These are phyloP conservation scores for Leptura quadrifasciata DNA, from an alignment of 2,888 invertebrate species.

Conservation along the genomic window DNA sequence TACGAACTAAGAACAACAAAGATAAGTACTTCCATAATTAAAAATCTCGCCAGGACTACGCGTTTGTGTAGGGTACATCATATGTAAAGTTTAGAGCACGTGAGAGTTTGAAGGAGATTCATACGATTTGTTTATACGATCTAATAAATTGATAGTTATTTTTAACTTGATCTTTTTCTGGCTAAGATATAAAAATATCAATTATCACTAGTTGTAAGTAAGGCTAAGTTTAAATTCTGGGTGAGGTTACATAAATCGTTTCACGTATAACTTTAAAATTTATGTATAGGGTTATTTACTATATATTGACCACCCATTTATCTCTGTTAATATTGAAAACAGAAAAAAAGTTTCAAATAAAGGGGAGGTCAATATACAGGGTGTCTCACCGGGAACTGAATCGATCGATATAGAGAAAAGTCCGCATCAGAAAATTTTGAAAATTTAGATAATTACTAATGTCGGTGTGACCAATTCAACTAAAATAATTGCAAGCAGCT, in stretches of 20 bases:
- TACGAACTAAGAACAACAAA: too few species aligned
- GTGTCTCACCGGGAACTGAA: too few species aligned
- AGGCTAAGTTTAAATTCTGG: neutral
- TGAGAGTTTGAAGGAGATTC: slow-evolving; percentile 6
- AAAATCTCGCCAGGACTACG: neutral
- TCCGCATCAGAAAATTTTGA: too few species aligned
- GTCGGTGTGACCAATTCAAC: too few species aligned
- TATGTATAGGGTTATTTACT: too few species aligned
- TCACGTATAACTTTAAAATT: neutral
- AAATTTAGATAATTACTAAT: too few species aligned
- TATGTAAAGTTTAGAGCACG: slow-evolving; percentile 6
- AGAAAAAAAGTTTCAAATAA: too few species aligned
- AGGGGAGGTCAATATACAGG: too few species aligned
- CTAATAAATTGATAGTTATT: slow-evolving; percentile 21
- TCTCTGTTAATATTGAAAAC: too few species aligned
- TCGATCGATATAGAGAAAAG: too few species aligned
- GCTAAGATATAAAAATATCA: slow-evolving; percentile 13
- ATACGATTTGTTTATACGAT: slow-evolving; percentile 21
- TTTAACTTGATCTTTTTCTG: slow-evolving; percentile 15
- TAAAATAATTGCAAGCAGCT: too few species aligned
- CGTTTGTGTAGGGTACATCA: neutral
- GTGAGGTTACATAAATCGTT: neutral
- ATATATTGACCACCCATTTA: too few species aligned
- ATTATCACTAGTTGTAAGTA: slow-evolving; percentile 8
- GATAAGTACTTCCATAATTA: neutral